phyloP scores from a whole-genome alignment of 2,888 invertebrate species.

The Tetrapedia diversipes region DNA sequence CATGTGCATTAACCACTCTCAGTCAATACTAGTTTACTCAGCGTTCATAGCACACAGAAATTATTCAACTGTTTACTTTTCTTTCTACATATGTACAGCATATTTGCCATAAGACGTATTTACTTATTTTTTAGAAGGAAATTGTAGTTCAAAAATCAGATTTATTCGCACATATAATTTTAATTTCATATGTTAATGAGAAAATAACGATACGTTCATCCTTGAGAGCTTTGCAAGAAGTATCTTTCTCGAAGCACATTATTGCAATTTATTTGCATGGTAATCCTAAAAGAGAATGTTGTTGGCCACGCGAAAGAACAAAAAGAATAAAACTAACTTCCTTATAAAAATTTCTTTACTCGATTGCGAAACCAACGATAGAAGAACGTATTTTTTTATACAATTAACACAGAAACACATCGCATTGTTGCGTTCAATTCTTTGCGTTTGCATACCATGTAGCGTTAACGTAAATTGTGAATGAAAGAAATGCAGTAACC shows the following conservation, averaged over 20 bases:
- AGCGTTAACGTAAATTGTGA: not conserved
- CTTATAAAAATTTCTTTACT: constrained; percentile 11
- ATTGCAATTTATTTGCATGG: constrained; percentile 14
- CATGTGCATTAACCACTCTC: too few relatives aligned
- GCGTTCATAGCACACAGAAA: constrained; percentile 3
- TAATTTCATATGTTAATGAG: constrained; percentile 2
- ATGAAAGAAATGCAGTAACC: constrained; percentile 2
- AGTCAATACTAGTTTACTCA: constrained; percentile 11
- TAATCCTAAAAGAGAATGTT: constrained; percentile 30
- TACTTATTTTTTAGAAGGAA: not conserved
- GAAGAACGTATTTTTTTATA: not conserved
- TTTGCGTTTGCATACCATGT: not conserved
- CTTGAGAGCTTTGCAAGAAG: constrained; percentile 25
- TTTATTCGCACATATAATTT: not conserved
- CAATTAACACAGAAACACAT: not conserved
- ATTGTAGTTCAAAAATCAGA: not conserved
- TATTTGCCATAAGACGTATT: constrained; percentile 12
- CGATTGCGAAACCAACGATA: constrained; percentile 7
- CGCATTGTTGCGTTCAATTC: not conserved
- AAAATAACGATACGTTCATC: constrained; percentile 26
- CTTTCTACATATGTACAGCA: constrained; percentile 3
- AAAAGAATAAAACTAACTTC: constrained; percentile 5
- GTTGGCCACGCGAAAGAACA: not conserved
- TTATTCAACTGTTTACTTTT: constrained; percentile 33
- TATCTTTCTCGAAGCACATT: constrained; percentile 9